Evolutionary conservation across 1,140 invertebrate genomes (phyloP).

Genomic region (Aphidius ervi): DNA sequence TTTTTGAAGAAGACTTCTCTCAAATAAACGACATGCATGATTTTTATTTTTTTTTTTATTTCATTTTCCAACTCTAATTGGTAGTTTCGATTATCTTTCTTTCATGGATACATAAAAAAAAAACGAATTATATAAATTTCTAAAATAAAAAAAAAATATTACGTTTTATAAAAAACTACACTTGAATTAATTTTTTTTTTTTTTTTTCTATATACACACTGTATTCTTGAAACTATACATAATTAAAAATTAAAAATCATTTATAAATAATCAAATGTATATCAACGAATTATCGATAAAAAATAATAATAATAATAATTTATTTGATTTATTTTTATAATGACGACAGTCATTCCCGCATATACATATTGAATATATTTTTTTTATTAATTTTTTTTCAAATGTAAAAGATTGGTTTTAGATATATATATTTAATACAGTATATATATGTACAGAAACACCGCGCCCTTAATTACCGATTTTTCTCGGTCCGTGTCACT

Average conservation of each 20-base stretch:
- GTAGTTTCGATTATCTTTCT: constrained; percentile 16
- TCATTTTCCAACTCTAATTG: constrained; percentile 14
- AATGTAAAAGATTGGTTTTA: no score
- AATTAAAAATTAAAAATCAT: no score
- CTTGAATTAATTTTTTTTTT: no score
- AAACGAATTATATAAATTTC: neutral
- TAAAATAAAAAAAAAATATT: neutral
- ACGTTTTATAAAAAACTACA: no score
- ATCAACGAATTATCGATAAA: no score
- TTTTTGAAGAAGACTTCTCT: neutral
- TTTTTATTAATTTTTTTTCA: no score
- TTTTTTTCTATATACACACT: no score
- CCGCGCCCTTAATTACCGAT: constrained; percentile 51
- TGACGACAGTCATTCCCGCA: no score
- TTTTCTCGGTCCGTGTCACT: constrained; percentile 52
- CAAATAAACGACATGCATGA: neutral
- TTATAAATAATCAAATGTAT: no score
- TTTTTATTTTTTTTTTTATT: neutral
- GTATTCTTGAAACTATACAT: no score
- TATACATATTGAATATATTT: no score
- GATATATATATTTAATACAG: no score
- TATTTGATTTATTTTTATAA: neutral
- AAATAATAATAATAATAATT: neutral
- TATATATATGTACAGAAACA: neutral
- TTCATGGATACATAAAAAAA: neutral